Conservation (phyloP, 2,888 invertebrate species). For the Tipula vernalis region DNA sequence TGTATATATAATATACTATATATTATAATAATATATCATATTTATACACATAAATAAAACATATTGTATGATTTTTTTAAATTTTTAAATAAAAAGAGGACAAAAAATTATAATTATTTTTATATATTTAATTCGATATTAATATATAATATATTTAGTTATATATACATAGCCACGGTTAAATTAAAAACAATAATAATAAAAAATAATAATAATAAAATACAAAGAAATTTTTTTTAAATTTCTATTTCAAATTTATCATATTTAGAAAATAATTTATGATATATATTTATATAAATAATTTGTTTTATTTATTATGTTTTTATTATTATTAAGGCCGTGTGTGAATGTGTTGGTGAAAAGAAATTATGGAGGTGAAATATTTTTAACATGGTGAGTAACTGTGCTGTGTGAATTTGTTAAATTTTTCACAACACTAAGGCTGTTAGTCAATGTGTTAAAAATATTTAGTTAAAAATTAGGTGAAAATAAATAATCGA, state of each 20-base stretch:
- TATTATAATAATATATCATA: neutral
- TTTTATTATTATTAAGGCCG: constrained; percentile 9
- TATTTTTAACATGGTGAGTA: no score
- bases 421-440: no score
- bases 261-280: constrained; percentile 9
- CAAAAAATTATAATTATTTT: neutral
- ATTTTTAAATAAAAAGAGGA: neutral
- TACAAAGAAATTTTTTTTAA: neutral
- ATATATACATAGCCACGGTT: constrained; percentile 4
- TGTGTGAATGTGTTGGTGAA: no score
- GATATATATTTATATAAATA: constrained; percentile 10
- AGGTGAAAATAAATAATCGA: no score
- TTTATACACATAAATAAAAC: neutral
- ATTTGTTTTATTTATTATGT: constrained; percentile 8
- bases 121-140: neutral
- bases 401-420: no score
- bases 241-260: constrained; percentile 6
- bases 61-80: neutral
- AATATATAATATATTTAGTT: neutral
- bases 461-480: no score
- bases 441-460: no score
- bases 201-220: neutral
- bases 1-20: no score
- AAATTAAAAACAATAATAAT: neutral
- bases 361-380: no score